Evolutionary conservation across 2,888 invertebrate species (phyloP), one percentile per base, ranked within the genome.

Genomic region (Volucella zonaria): DNA sequence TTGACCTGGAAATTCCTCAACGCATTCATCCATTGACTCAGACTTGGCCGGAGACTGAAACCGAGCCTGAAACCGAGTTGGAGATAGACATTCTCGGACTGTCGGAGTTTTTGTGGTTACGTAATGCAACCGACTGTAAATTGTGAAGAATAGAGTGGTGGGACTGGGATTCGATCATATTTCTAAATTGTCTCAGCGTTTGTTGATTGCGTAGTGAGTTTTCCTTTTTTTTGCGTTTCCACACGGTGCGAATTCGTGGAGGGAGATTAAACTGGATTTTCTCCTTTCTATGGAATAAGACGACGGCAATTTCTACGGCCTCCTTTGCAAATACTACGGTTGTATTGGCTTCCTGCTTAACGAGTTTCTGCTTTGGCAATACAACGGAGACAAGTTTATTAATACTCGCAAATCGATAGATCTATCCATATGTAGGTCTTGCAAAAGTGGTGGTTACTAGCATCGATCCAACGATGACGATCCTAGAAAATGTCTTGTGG

Each of bases 201-300:
- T 73, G 73, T 45, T 12, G 56, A 31, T 49, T 73, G 56, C 18
- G 8, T 18, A 10, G 68, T 23, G 15, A 43, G 31, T 75, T 70
- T 80, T 76, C 51, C 43, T 59, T 61, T 75, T 73, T 43, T n/a
- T 43, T 10, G n/a, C 31, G 23, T 51, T 52, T 59, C 18, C 23
- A 62, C 31, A 31, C 43, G 10, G 12, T 10, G 18, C 51, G 66
- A 45, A 18, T 56, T 11, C 61, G 45, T 18, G 59, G 14, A 11
- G n/a, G 45, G 56, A 31, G 51, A 31, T 31, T 6, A 62, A 83
- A 83, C 83, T 76, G 66, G 83, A 83, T 83, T 83, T 83, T 83
- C 82, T 70, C 64, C 82, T 79, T 83, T 74, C 62, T 38, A n/a
- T 52, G 18, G 2, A 43, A 38, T 40, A 83, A 70, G 61, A 59